Evolutionary conservation across 2,797 vertebrate species (phyloP), one percentile per base, ranked within the genome.

Genomic region (Hipposideros larvatus): DNA sequence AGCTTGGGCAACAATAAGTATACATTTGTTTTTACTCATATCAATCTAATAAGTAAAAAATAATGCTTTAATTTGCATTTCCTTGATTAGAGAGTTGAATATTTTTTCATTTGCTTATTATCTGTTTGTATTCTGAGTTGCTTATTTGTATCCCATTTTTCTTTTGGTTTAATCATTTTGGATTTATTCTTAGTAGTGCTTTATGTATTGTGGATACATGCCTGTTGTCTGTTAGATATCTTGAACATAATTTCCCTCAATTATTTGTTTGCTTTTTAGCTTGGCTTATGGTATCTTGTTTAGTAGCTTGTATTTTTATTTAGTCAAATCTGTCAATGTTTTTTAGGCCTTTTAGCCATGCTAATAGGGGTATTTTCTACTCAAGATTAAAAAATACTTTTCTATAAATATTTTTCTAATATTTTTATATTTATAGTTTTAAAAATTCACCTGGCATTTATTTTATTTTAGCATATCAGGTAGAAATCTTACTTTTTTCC

Each of bases 181-280:
- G 18, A 82, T 63, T 80, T 85, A 53, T 34, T 87, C 91, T 87
- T 91, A 28, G 86, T 59, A 83, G 21, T 11, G 11, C 13, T 86
- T 90, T 91, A 34, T 95, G 11, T 93, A 28, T 87, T 61, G 51
- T 66, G 11, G 8, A 70, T 94, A 21, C 13, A 28, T 88, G 14
- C 8, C 34, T 87, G 3, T 75, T 87, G 19, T 46, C 11, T 66
- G 6, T 73, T 91, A 88, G 87, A 63, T 31, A 82, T 87, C 28
- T 83, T 83, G 51, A 93, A 86, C 63, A 77, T 73, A 51, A 84
- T 94, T 78, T 91, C 6, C 51, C 0, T 3, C 5, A 24, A 19
- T 65, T 65, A 93, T 88, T 79, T 66, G 34, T 82, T 89, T 89
- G n/a, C 21, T 84, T 89, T 93, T 88, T 51, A 73, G 11, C 6